These are phyloP conservation scores for Mycteria americana DNA, from an alignment of 2,797 vertebrate genomes.

Conservation along the genomic window DNA sequence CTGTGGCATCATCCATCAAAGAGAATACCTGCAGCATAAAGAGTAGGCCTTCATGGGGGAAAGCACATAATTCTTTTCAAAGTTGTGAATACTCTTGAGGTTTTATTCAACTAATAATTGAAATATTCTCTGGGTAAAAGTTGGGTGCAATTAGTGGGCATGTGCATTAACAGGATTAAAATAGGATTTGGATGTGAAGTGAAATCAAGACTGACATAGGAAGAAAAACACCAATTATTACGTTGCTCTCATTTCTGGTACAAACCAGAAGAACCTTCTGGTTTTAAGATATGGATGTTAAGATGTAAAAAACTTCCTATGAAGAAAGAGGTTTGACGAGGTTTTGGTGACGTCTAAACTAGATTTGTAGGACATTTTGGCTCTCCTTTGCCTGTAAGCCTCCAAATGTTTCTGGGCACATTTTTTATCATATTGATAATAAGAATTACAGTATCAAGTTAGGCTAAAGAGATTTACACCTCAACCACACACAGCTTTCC, in stretches of 20 bases:
- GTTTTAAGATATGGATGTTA: not conserved
- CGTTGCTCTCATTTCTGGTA: not conserved
- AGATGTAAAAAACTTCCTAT: not conserved
- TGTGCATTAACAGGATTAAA: not conserved
- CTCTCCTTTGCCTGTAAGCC: not conserved
- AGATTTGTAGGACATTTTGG: not conserved
- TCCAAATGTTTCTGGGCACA: not conserved
- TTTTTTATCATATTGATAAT: not conserved
- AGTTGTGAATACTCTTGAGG: not conserved
- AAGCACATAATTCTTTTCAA: not conserved
- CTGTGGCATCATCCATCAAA: slow-evolving; percentile 25
- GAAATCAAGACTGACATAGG: not conserved
- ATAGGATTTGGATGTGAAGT: not conserved
- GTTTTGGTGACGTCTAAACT: not conserved
- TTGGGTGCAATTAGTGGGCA: not conserved
- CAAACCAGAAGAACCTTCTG: not conserved
- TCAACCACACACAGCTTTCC: not conserved
- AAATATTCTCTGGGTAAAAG: not conserved
- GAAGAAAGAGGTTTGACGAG: not conserved
- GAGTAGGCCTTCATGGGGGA: not conserved
- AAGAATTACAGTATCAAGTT: not conserved
- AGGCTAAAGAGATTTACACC: not conserved
- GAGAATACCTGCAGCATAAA: not conserved
- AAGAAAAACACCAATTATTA: not conserved
- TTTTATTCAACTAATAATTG: not conserved